Evolutionary conservation across 2,888 invertebrate species (phyloP), one percentile per base, ranked within the genome.

Genomic region (Cephus runcator): DNA sequence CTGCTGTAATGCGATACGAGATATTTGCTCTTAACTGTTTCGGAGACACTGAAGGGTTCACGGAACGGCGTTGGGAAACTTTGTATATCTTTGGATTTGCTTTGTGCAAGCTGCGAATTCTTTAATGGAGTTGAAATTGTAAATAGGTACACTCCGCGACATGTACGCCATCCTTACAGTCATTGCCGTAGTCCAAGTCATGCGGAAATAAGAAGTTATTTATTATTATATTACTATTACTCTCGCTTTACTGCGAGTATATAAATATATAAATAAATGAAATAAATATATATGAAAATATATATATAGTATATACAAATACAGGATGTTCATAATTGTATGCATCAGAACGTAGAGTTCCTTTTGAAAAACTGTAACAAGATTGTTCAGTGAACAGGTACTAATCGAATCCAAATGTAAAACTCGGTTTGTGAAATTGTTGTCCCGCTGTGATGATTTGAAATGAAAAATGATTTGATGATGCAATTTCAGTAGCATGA

Each of bases 191-290:
- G 74, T 74, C 30, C 74, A 35, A 74, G 74, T 74, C 74, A 35
- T n/a, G 23, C 35, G 74, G n/a, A 74, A 31, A 79, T 80, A 79
- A 23, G 75, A 76, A 82, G 74, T 79, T 83, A 83, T 83, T 83
- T 82, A 83, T 83, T 83, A 82, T 75, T 76, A 76, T 78, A 79
- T 80, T 75, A 75, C 15, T 77, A 81, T 71, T 80, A 79, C 77
- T 56, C 80, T 83, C 80, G 79, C 76, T 80, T 23, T 74, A 73
- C 31, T 76, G 40, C 56, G 36, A 12, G 73, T 75, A 75, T 78
- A 76, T 76, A 73, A 69, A 75, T 75, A 76, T 33, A 75, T 78
- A 56, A 56, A 56, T 56, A 56, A 56, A 56, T 56, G 23, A 56
- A 56, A 23, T 78, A 75, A 73, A 76, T 69, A 76, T 77, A 74